Percentiles rank a stretch among this genome's conserved stretches.
These are phyloP conservation scores for Ernsta delagoae DNA, from an alignment of 2,888 invertebrate genomes.

Conservation along the genomic window DNA sequence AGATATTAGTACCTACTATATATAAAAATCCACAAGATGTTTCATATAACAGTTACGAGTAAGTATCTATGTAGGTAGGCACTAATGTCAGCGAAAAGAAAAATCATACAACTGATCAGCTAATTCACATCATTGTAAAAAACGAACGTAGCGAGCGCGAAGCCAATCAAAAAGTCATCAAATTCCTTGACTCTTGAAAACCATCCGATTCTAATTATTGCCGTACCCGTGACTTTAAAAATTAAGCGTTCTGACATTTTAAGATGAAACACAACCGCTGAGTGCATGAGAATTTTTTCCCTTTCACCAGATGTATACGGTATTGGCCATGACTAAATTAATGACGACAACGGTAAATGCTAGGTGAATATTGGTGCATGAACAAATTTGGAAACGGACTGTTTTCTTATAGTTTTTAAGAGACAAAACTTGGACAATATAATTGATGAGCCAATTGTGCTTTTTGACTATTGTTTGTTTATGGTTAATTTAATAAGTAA, in stretches of 20 bases:
- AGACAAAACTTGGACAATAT: too few species aligned
- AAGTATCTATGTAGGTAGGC: not conserved
- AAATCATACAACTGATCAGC: not conserved
- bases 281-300: slow-evolving; percentile 49
- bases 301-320: slow-evolving; percentile 55
- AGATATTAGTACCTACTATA: too few species aligned
- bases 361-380: slow-evolving; percentile 29
- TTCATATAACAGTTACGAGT: too few species aligned
- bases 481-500: too few species aligned
- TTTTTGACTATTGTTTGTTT: too few species aligned
- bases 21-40: too few species aligned
- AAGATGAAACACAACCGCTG: slow-evolving; percentile 43
- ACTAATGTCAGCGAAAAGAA: too few species aligned
- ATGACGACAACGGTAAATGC: slow-evolving; percentile 49
- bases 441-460: too few species aligned
- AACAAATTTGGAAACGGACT: slow-evolving; percentile 7
- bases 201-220: slow-evolving; percentile 14
- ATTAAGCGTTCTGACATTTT: slow-evolving; percentile 47
- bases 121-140: not conserved
- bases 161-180: slow-evolving; percentile 5
- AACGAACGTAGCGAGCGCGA: not conserved
- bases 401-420: not conserved
- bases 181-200: slow-evolving; percentile 1
- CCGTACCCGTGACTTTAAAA: slow-evolving; percentile 18
- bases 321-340: slow-evolving; percentile 15